Conservation (phyloP, 2,113 vertebrate genomes). For the Dunckerocampus dactyliophorus region DNA sequence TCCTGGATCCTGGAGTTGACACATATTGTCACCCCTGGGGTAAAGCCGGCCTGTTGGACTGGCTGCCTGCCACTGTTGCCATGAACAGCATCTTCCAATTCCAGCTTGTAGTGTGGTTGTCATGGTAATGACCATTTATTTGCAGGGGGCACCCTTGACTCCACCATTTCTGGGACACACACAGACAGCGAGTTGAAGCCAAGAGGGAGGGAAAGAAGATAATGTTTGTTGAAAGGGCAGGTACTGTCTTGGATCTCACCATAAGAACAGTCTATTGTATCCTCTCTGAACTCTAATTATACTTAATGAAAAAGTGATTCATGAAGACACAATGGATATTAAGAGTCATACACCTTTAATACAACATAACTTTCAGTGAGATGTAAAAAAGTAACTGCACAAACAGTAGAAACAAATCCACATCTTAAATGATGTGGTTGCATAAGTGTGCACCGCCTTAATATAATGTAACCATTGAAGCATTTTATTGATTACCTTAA, state of each 20-base stretch:
- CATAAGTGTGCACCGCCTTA: no score
- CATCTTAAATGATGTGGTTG: no score
- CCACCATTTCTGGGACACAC: slow-evolving; percentile 33
- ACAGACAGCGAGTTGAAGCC: slow-evolving; percentile 5
- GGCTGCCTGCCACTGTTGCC: slow-evolving; percentile 54
- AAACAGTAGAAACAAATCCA: no score
- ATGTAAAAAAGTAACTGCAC: no score
- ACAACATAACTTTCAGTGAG: no score
- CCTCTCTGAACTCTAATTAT: background rate
- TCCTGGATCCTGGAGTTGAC: slow-evolving; percentile 14
- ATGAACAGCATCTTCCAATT: slow-evolving; percentile 42
- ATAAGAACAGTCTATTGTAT: no score
- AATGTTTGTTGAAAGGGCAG: slow-evolving; percentile 31
- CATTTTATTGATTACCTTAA: no score
- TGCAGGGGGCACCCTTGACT: slow-evolving; percentile 37
- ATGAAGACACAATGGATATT: no score
- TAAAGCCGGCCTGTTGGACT: slow-evolving; percentile 46
- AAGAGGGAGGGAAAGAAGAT: background rate
- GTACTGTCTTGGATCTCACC: background rate
- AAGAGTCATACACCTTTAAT: no score
- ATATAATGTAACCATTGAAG: no score
- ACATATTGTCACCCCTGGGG: slow-evolving; percentile 16
- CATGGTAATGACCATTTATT: slow-evolving; percentile 56
- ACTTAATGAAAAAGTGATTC: no score
- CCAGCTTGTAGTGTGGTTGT: slow-evolving; percentile 33